Evolutionary conservation across 2,113 vertebrate species (phyloP).

Genomic region (Dasypus novemcinctus): DNA sequence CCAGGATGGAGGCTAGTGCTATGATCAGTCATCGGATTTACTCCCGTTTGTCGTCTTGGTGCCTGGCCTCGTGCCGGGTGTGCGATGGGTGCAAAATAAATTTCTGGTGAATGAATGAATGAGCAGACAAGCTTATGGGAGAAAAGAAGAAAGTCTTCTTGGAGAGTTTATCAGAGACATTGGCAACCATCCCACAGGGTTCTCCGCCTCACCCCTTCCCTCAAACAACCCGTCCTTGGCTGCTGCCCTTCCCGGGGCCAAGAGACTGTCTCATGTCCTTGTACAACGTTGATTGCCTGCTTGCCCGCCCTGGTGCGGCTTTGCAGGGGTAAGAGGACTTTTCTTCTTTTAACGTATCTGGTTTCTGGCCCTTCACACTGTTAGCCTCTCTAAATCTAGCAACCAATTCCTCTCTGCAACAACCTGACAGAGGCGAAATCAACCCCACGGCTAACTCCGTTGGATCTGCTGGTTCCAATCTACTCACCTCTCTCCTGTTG

Average conservation of each 20-base stretch:
- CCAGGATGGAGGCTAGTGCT: conserved; percentile 57
- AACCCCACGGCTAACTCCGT: neutral
- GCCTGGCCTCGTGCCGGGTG: neutral
- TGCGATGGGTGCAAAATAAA: conserved; percentile 35
- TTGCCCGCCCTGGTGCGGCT: neutral
- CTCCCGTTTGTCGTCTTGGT: conserved; percentile 45
- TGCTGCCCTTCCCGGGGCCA: neutral
- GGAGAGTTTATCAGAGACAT: neutral
- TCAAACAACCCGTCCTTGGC: neutral
- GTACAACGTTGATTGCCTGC: neutral
- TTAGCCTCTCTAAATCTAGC: neutral
- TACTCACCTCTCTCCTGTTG: conserved; percentile 41
- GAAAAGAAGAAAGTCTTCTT: conserved; percentile 31
- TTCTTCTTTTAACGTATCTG: neutral
- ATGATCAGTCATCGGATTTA: conserved; percentile 63
- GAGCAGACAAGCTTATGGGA: neutral
- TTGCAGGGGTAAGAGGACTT: neutral
- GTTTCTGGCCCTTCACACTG: neutral
- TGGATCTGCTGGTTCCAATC: neutral
- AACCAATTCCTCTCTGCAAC: neutral
- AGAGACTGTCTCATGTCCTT: neutral
- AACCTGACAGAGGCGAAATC: neutral
- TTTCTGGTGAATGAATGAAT: conserved; percentile 58
- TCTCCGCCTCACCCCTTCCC: neutral
- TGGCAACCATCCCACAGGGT: neutral